Percentiles rank a stretch among this genome's conserved stretches.
These are phyloP conservation scores for Hydrophis major DNA, from an alignment of 2,797 vertebrate species.

Conservation along the genomic window DNA sequence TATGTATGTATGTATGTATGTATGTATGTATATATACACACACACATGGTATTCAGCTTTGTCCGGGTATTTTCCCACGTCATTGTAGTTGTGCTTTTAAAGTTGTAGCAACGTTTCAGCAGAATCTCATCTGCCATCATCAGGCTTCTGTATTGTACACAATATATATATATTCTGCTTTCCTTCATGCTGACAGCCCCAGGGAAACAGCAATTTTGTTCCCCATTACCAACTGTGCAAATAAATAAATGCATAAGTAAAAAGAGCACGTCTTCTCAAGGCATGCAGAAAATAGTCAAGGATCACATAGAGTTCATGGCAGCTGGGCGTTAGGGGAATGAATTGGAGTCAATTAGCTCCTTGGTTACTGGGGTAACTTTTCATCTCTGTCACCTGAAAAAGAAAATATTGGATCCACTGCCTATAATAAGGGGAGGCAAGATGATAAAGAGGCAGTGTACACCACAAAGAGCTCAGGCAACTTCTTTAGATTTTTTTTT, in stretches of 20 bases:
- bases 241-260: neutral
- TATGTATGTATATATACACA: too few relatives aligned
- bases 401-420: neutral
- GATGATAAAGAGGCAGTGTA: neutral
- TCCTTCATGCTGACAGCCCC: neutral
- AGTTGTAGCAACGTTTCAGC: too few relatives aligned
- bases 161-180: neutral
- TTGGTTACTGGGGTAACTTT: neutral
- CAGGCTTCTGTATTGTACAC: too few relatives aligned
- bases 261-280: neutral
- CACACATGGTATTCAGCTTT: too few relatives aligned
- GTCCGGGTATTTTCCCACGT: too few relatives aligned
- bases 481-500: neutral
- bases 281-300: neutral
- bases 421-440: neutral
- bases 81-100: too few relatives aligned
- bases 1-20: too few relatives aligned
- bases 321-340: neutral
- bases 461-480: neutral
- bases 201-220: neutral
- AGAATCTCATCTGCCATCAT: too few relatives aligned
- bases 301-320: neutral
- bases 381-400: neutral
- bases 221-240: neutral
- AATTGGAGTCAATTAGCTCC: neutral